Conservation (phyloP, 2,797 vertebrate species). For the Gallinago solitaria region DNA sequence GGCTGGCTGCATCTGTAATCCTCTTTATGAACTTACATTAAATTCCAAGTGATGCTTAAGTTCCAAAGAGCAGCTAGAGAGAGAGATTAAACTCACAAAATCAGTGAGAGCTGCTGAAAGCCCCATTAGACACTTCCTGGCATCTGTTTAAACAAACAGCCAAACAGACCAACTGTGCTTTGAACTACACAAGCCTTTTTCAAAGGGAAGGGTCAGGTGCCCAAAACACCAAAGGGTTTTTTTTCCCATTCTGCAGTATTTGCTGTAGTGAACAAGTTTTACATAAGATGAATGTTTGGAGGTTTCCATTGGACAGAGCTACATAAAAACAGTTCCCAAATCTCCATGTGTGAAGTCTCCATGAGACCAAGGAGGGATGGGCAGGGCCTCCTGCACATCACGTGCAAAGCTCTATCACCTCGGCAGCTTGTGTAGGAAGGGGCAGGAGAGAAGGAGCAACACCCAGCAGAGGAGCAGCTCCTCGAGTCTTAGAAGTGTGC, state of each 20-base stretch:
- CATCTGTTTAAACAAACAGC: background rate
- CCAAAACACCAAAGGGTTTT: background rate
- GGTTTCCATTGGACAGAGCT: background rate
- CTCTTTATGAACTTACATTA: background rate
- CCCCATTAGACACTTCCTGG: background rate
- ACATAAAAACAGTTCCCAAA: background rate
- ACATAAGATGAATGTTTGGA: background rate
- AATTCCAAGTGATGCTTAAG: background rate
- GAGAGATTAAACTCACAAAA: background rate
- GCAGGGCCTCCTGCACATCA: background rate
- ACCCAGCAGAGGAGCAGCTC: background rate
- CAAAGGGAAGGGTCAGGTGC: background rate
- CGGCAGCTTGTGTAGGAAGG: background rate
- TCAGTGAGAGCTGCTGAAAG: background rate
- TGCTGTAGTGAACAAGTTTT: background rate
- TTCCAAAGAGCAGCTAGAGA: slow-evolving; percentile 16
- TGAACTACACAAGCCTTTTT: background rate
- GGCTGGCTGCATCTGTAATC: background rate
- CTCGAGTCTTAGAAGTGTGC: background rate
- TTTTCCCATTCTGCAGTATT: background rate
- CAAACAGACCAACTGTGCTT: background rate
- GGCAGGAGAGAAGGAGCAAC: background rate
- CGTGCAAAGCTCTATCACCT: background rate
- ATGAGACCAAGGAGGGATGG: background rate
- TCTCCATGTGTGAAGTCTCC: background rate